phyloP scores from a whole-genome alignment of 1,140 invertebrate species.

The Globodera rostochiensis region DNA sequence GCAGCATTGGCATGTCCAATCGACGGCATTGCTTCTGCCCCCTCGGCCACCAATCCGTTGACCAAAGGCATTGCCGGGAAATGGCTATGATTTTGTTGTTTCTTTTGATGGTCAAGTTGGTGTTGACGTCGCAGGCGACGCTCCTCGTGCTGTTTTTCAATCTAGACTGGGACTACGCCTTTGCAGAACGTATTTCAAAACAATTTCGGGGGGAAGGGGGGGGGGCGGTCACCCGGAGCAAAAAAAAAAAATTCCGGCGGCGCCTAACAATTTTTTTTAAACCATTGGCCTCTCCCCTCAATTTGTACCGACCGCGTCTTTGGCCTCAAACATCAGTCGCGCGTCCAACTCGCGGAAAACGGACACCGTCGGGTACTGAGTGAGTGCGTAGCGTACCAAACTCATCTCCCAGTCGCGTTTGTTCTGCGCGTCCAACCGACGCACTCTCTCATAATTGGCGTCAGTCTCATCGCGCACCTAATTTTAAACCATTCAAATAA shows the following conservation, averaged over 20 bases:
- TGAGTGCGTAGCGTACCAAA: constrained; percentile 34
- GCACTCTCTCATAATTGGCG: constrained; percentile 33
- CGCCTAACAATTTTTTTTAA: background rate
- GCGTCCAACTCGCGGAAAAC: constrained; percentile 34
- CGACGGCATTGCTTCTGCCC: too few relatives aligned
- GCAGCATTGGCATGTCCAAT: background rate
- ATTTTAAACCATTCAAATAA: background rate
- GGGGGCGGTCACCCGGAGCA: too few relatives aligned
- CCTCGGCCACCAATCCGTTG: background rate
- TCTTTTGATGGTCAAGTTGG: constrained; percentile 14
- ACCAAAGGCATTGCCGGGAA: background rate
- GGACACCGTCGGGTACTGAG: constrained; percentile 31
- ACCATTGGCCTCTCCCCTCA: background rate
- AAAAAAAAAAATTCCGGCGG: too few relatives aligned
- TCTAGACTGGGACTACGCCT: too few relatives aligned
- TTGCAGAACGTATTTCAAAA: too few relatives aligned
- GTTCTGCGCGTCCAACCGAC: constrained; percentile 35
- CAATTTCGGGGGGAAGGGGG: too few relatives aligned
- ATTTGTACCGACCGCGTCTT: constrained; percentile 17
- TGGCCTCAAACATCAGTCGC: constrained; percentile 21
- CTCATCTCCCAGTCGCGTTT: constrained; percentile 33
- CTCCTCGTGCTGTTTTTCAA: background rate
- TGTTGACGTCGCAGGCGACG: background rate
- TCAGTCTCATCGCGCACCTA: constrained; percentile 51
- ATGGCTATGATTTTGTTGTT: background rate